Percentiles rank a stretch among this genome's conserved stretches.
phyloP scores from a whole-genome alignment of 2,888 invertebrate genomes.

The Microplitis deprimator region DNA sequence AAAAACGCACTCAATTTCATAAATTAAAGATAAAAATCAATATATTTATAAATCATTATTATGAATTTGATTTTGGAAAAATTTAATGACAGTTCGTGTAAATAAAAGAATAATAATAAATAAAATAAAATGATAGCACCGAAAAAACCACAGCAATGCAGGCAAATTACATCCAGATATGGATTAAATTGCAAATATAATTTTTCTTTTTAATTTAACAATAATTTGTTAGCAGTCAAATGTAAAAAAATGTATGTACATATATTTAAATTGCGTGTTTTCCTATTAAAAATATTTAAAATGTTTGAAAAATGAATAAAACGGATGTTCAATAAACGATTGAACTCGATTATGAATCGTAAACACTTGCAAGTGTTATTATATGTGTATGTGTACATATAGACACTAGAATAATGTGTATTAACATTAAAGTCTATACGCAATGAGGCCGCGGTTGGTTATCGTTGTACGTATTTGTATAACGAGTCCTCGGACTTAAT shows the following conservation, averaged over 20 bases:
- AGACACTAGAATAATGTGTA: slow-evolving; percentile 4
- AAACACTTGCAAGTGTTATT: not conserved
- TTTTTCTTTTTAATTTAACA: not conserved
- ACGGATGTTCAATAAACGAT: slow-evolving; percentile 20
- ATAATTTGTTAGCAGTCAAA: not conserved
- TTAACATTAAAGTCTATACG: slow-evolving; percentile 31
- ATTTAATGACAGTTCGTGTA: not conserved
- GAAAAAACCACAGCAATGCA: not conserved
- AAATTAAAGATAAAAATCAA: too few relatives aligned
- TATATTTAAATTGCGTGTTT: too few relatives aligned
- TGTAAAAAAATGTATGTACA: too few relatives aligned
- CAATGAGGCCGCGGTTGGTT: slow-evolving; percentile 45
- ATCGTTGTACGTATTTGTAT: slow-evolving; percentile 49
- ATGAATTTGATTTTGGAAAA: not conserved
- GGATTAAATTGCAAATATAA: not conserved
- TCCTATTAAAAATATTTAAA: too few relatives aligned
- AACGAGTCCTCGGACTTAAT: slow-evolving; percentile 60
- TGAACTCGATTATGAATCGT: slow-evolving; percentile 9
- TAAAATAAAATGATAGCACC: not conserved
- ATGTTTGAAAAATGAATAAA: not conserved
- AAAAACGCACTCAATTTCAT: not conserved
- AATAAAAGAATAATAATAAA: not conserved
- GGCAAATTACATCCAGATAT: not conserved
- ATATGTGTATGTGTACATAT: not conserved
- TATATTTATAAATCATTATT: too few relatives aligned